Conservation (phyloP, 2,888 invertebrate genomes). For the Zygogramma bicolorata region DNA sequence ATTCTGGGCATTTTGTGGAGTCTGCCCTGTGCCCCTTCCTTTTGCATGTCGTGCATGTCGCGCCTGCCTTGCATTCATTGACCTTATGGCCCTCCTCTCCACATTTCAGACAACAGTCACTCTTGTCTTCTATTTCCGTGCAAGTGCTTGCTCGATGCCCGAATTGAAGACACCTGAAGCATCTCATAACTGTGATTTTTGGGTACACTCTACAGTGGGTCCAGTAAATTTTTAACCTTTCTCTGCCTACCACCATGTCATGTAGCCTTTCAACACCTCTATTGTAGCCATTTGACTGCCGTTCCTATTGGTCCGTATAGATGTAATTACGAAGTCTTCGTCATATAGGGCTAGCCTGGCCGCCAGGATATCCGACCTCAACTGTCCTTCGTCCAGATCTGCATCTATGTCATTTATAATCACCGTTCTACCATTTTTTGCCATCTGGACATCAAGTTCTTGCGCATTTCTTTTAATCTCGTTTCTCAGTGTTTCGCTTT, state of each 20-base stretch:
- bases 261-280: neutral
- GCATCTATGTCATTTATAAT: conserved; percentile 3
- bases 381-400: neutral
- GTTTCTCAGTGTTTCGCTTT: neutral
- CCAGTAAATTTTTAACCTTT: neutral
- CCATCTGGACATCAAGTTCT: neutral
- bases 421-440: neutral
- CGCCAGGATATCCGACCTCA: neutral
- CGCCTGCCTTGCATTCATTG: too few relatives aligned
- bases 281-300: neutral
- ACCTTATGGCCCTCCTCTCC: too few relatives aligned
- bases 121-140: too few relatives aligned
- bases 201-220: neutral
- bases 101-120: too few relatives aligned
- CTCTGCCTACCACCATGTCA: neutral
- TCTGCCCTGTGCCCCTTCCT: too few relatives aligned
- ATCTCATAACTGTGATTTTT: neutral
- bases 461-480: conserved; percentile 1
- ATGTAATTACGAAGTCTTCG: neutral
- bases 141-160: too few relatives aligned
- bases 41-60: too few relatives aligned
- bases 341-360: neutral
- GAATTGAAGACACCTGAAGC: neutral
- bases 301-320: neutral
- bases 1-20: too few relatives aligned